Conservation (phyloP, 2,113 vertebrate genomes). For the Corvus hawaiiensis region DNA sequence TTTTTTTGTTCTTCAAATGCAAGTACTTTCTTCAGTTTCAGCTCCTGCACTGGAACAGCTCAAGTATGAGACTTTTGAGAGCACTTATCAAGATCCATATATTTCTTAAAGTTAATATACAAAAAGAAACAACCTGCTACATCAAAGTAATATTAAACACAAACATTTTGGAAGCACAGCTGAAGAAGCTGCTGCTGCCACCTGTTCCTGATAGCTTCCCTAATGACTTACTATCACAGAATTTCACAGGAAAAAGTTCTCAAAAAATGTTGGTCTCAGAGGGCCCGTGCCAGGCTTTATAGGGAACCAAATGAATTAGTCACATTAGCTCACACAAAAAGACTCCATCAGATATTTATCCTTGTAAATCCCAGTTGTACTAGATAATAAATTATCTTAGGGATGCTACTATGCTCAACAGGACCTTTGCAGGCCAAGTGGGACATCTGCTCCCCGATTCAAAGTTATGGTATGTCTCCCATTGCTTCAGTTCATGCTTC, state of each 20-base stretch:
- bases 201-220: not conserved
- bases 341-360: not conserved
- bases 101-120: not conserved
- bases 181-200: not conserved
- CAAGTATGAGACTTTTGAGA: not conserved
- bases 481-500: not conserved
- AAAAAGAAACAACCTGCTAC: not conserved
- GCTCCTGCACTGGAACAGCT: not conserved
- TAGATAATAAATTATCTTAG: not conserved
- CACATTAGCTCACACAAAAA: not conserved
- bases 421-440: not conserved
- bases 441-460: not conserved
- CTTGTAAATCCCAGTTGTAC: not conserved
- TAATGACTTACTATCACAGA: not conserved
- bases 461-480: not conserved
- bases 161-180: not conserved
- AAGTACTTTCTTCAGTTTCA: not conserved
- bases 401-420: not conserved
- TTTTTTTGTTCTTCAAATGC: not conserved
- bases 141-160: not conserved
- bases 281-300: not conserved
- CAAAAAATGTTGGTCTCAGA: not conserved
- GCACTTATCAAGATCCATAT: not conserved
- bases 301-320: not conserved
- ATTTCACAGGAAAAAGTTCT: not conserved